phyloP scores from a whole-genome alignment of 2,113 vertebrate genomes.

The Cephalophus harveyi region DNA sequence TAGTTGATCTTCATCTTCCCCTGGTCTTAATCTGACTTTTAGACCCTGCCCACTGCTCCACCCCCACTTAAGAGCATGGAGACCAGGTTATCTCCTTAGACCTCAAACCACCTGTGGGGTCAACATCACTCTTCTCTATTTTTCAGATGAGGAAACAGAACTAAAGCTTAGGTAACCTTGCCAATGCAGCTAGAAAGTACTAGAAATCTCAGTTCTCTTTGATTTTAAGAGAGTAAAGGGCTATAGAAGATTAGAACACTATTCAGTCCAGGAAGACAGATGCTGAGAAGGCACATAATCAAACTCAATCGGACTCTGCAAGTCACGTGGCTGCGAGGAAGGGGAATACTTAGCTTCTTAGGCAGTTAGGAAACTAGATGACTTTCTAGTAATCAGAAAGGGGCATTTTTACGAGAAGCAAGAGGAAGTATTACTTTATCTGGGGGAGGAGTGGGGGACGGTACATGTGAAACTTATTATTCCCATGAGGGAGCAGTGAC shows the following conservation, averaged over 20 bases:
- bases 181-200: background rate
- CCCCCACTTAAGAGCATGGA: background rate
- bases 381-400: background rate
- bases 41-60: too few species aligned
- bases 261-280: background rate
- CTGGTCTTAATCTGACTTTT: background rate
- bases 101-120: background rate
- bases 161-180: background rate
- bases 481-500: background rate
- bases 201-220: background rate
- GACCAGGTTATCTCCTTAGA: background rate
- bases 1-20: background rate
- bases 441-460: background rate
- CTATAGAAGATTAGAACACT: background rate
- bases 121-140: background rate
- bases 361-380: background rate
- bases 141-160: background rate
- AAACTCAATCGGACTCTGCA: background rate
- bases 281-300: background rate
- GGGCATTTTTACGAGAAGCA: background rate
- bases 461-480: background rate
- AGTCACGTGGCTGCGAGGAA: background rate
- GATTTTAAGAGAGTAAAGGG: background rate
- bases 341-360: background rate
- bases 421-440: conserved; percentile 24